Evolutionary conservation across 2,888 invertebrate genomes (phyloP), one percentile per base, ranked within the genome.

Genomic region (Euphydryas editha): DNA sequence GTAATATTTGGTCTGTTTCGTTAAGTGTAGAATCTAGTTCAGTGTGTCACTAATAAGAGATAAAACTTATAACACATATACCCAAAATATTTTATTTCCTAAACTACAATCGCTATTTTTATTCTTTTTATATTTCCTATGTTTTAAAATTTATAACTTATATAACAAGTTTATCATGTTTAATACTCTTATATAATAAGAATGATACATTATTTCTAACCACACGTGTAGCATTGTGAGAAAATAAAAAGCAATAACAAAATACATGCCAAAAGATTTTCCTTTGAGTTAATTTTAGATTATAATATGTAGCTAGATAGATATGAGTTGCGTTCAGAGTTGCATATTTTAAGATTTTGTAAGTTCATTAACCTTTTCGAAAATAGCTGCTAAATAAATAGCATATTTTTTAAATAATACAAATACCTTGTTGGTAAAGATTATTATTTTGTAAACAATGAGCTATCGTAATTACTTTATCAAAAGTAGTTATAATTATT

Each of bases 361-460:
- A 59, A 58, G 81, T 80, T 81, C 79, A 68, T 75, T 74, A 76
- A 78, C 78, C 81, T 80, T 74, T 79, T 72, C 76, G 77, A 77
- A 70, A 78, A 74, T 73, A 64, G 71, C 73, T 71, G 76, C 64
- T 78, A 83, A 82, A 83, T 83, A 83, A 78, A 76, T 58, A n/a
- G 7, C 15, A 10, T 57, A 24, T 36, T 60, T 49, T n/a, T 39
- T 11, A 15, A 21, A 57, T 57, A 18, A 56, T 10, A 18, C 37
- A 37, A 46, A 59, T 51, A 59, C 18, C n/a, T 37, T 18, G 15
- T 21, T 11, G 49, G 66, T 71, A 54, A 62, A 51, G 49, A 60
- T 47, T 57, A 59, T 30, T 66, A 51, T 49, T 67, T 62, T 67
- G 55, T 58, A 39, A 67, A 58, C 47, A 66, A 30, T 61, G 30